Base-by-base conservation (phyloP, 2,113 vertebrate genomes). In the Crocuta crocuta region DNA sequence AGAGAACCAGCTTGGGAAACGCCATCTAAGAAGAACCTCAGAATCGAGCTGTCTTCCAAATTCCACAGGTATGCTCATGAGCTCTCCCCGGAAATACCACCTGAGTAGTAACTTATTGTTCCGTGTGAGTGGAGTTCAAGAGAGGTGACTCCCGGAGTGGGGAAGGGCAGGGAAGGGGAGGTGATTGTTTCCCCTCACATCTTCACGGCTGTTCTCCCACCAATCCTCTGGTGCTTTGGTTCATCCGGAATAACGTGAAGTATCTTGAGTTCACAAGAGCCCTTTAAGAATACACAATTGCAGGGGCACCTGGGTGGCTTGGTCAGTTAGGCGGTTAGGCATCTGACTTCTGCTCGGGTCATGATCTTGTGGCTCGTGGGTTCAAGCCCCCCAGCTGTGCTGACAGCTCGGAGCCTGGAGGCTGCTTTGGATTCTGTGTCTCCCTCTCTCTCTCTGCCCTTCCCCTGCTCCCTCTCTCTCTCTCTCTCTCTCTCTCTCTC, bases 51-150 rank as follows among this genome's bases (percentile, higher is more conserved):
- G 71, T 7, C 39, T 39, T 33, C 73, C 43, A 8, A 1, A 26
- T 13, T 2, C 39, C 12, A 28, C 73, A 28, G 7, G 55, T 5
- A 2, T 4, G 12, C 24, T 8, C 39, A 1, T 8, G 12, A 26
- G 12, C 39, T 45, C 73, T 45, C 73, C 39, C 39, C 7, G 24
- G 39, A 28, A 15, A 13, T 16, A 26, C 5, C 39, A 16, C 43
- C 24, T 3, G 28, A 26, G 23, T 1, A 26, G 11, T 13, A 43
- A 26, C 3, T 26, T 15, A 6, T 11, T 43, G 39, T 26, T 26
- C 12, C 71, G 0, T 12, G 5, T 26, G 39, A 74, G 73, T 24
- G 39, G 2, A 45, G 26, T 24, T 43, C 73, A 7, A 26, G 12
- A 4, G 12, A 13, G 73, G 23, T 28, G 71, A 24, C 28, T 76